These are phyloP conservation scores for Enteromius mattozi DNA, from an alignment of 2,797 vertebrate genomes.

Conservation along the genomic window DNA sequence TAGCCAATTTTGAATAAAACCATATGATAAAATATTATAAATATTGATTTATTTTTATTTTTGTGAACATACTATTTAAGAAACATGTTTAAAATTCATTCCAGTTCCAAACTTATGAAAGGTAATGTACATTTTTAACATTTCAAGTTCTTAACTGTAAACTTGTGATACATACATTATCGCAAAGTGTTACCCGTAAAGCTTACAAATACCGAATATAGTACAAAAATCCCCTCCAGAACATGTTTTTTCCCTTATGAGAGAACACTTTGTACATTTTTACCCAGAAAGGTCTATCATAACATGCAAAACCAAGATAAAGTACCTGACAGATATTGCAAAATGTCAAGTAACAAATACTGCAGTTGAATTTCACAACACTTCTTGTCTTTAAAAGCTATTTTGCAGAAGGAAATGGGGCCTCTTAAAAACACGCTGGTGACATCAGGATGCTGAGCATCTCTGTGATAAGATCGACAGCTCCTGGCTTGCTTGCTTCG, in stretches of 20 bases:
- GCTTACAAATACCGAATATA: background rate
- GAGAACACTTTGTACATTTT: background rate
- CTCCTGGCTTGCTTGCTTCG: background rate
- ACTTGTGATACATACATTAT: background rate
- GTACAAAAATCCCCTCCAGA: background rate
- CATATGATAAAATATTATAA: no score
- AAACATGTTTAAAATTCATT: background rate
- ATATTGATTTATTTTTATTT: no score
- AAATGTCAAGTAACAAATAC: background rate
- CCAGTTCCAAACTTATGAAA: background rate
- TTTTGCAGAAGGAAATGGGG: slow-evolving; percentile 23
- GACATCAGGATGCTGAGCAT: background rate
- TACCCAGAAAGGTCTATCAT: background rate
- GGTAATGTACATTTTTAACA: background rate
- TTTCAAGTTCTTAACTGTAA: background rate
- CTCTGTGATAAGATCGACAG: background rate
- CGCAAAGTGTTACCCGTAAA: background rate
- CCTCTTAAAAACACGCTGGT: background rate
- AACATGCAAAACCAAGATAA: background rate
- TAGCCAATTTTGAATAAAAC: no score
- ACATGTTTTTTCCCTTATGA: background rate
- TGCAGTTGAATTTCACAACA: slow-evolving; percentile 20
- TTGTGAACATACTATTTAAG: background rate
- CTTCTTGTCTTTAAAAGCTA: background rate
- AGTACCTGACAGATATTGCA: background rate